These are phyloP conservation scores for Lates japonicus DNA, from an alignment of 2,797 vertebrate genomes.

Conservation along the genomic window DNA sequence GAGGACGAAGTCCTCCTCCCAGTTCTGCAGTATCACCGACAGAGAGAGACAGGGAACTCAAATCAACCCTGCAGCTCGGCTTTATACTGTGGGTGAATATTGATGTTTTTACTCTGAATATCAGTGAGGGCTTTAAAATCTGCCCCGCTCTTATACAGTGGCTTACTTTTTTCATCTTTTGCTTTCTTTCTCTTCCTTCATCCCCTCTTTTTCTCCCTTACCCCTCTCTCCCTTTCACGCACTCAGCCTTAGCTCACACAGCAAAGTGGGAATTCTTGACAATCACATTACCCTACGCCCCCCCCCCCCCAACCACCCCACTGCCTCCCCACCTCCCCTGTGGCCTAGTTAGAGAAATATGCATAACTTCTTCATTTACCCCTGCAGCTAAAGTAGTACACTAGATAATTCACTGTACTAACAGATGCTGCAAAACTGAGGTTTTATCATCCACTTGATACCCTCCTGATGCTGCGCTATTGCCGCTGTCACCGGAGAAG, in stretches of 20 bases:
- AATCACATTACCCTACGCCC: constrained; percentile 57
- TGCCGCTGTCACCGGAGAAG: constrained; percentile 27
- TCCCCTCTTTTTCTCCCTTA: constrained; percentile 6
- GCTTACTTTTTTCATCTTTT: constrained; percentile 37
- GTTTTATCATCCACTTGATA: constrained; percentile 48
- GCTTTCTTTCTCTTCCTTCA: constrained; percentile 18
- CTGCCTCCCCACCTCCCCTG: constrained; percentile 55
- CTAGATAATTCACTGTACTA: constrained; percentile 54
- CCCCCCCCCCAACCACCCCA: background rate
- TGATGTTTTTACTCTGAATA: constrained; percentile 58
- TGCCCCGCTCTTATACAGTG: constrained; percentile 14
- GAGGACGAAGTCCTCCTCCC: constrained; percentile 52
- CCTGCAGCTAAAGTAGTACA: constrained; percentile 56
- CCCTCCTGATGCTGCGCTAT: constrained; percentile 28
- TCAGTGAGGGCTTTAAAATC: constrained; percentile 50
- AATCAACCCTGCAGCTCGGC: constrained; percentile 44
- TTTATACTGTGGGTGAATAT: constrained; percentile 58
- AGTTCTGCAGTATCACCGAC: constrained; percentile 60
- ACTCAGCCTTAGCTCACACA: constrained; percentile 28
- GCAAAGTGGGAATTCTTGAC: constrained; percentile 68
- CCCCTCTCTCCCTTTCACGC: constrained; percentile 4
- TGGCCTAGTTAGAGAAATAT: constrained; percentile 80
- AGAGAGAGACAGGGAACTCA: constrained; percentile 32
- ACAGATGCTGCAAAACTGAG: constrained; percentile 53
- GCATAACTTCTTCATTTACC: constrained; percentile 71